Base-by-base conservation (phyloP, 1,140 invertebrate species). In the Papilio helenus region DNA sequence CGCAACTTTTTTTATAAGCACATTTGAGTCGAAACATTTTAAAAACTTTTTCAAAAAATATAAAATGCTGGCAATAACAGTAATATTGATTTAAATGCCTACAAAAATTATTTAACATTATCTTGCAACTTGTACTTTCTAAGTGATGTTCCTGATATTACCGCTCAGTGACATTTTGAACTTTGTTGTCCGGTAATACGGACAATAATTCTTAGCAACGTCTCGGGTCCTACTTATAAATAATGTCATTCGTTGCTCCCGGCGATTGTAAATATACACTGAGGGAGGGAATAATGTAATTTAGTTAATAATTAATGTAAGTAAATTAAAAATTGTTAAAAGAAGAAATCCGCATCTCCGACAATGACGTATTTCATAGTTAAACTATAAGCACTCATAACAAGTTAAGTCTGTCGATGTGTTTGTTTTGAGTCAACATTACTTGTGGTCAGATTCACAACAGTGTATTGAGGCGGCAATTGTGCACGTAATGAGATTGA, bases 221-320 rank as follows among this genome's bases (percentile, higher is more conserved):
- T 78, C 29, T 72, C 49, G 58, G 76, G 72, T 65, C 72, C 16
- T 73, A 80, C 49, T 55, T 44, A 39, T 29, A 68, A 29, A 29
- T 3, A 68, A 26, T 55, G 16, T 79, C 76, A 79, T 80, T 81
- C 80, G 80, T 86, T 84, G 80, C 82, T 83, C 77, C 61, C 79
- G 79, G 80, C 81, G 44, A 82, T 65, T 89, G 88, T 89, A 89
- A 65, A 86, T 86, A 86, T 20, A 55, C 10, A 77, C 80, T 76
- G 74, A 74, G 80, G 74, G 34, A 65, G 72, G 20, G 72, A 49
- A 74, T 74, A 12, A 74, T 49, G 3, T 68, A 68, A 68, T 65
- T 26, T 29, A 65, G 14, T 29, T 29, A 65, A 65, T 23, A 61
- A 26, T 26, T 61, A 42, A 72, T 46, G 8, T 61, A 61, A 61